Base-by-base conservation (phyloP, 2,888 invertebrate genomes). In the Caenorhabditis parvicauda region DNA sequence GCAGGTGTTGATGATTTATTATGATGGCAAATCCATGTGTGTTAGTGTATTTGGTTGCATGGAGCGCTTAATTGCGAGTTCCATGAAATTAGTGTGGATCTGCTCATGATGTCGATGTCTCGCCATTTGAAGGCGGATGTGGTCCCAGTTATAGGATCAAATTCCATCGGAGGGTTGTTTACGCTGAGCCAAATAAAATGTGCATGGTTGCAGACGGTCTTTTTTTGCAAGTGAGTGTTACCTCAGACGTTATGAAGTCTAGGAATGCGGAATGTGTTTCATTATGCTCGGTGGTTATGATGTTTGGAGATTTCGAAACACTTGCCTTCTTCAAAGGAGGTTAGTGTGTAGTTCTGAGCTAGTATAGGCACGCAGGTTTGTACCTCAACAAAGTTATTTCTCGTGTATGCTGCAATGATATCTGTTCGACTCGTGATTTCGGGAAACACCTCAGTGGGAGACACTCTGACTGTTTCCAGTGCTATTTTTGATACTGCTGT, bases 141-240 rank as follows among this genome's bases (percentile, higher is more conserved):
- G 9, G 45, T 5, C 19, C 22, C 6, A 3, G 50, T 32, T n/a
- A 50, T 32, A 7, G 50, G 50, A 43, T 50, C 43, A 9, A 50
- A 25, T 2, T 5, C n/a, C 9, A 7, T 12, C 3, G 43, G 43
- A 2, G 32, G 21, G 0, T 9, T 25, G 35, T 50, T 42, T 1
- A 12, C 9, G 6, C 32, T 14, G 24, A 24, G 43, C 24, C 35
- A 29, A 21, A 50, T 42, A 12, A 32, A 24, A 12, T 32, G 42
- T 6, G 35, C 42, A 3, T 42, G 24, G 1, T 3, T 3, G 22
- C 50, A 50, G 0, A 32, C 42, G 2, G 43, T 35, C 1, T 29
- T 22, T 14, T 50, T 41, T 0, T n/a, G n/a, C 42, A 41, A 3
- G 42, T n/a, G 12, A 17, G 29, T 1, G 50, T 32, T 1, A 54